phyloP scores from a whole-genome alignment of 1,140 invertebrate species.

The Idris sp. region DNA sequence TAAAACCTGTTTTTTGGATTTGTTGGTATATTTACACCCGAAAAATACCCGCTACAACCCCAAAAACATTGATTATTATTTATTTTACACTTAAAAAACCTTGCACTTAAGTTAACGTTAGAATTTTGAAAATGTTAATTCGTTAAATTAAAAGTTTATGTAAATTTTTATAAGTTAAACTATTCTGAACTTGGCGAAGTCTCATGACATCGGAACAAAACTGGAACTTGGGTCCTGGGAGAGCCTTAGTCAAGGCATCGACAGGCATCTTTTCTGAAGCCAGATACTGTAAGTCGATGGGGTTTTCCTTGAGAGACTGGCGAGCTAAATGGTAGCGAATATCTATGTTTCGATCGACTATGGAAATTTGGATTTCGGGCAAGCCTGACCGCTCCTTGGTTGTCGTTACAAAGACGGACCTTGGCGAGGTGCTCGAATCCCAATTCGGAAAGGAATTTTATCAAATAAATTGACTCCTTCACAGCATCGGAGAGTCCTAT shows the following conservation, averaged over 20 bases:
- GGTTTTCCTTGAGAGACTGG: not conserved
- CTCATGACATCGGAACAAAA: not conserved
- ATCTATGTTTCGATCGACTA: not conserved
- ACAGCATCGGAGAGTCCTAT: constrained; percentile 36
- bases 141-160: too few relatives aligned
- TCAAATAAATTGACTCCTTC: constrained; percentile 16
- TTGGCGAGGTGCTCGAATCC: not conserved
- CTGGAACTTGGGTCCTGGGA: not conserved
- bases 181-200: too few relatives aligned
- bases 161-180: too few relatives aligned
- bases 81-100: too few relatives aligned
- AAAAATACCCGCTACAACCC: too few relatives aligned
- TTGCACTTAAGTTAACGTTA: too few relatives aligned
- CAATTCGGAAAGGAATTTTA: not conserved
- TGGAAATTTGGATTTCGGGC: not conserved
- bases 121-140: too few relatives aligned
- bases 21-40: too few relatives aligned
- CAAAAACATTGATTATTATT: too few relatives aligned
- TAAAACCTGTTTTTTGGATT: too few relatives aligned
- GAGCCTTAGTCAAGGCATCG: not conserved
- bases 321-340: not conserved
- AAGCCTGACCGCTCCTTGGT: not conserved
- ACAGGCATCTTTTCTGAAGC: not conserved
- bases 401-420: not conserved
- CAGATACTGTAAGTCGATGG: not conserved